phyloP scores from a whole-genome alignment of 2,797 vertebrate species.

The Thalassophryne amazonica region DNA sequence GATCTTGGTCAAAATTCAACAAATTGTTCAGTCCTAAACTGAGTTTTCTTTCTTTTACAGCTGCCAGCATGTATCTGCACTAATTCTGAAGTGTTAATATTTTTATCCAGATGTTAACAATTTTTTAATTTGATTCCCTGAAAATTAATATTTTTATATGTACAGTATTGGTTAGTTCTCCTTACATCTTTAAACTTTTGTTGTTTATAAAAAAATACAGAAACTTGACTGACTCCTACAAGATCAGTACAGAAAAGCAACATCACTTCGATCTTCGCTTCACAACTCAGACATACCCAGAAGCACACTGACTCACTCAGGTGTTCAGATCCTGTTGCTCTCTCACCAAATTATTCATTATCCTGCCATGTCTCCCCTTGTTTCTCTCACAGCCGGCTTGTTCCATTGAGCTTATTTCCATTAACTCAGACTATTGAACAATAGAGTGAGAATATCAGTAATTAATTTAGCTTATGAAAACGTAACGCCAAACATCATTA shows the following conservation, averaged over 20 bases:
- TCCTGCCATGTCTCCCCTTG: conserved; percentile 67
- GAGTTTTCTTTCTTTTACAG: too few species aligned
- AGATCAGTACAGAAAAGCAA: conserved; percentile 4
- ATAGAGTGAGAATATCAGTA: conserved; percentile 53
- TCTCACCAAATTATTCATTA: conserved; percentile 73
- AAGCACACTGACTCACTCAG: conserved; percentile 37
- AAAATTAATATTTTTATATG: too few species aligned
- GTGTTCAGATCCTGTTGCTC: conserved; percentile 71
- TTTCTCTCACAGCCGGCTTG: conserved; percentile 68
- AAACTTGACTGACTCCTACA: conserved; percentile 14
- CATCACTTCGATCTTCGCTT: neutral
- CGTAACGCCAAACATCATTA: conserved; percentile 28
- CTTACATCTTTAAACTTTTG: neutral
- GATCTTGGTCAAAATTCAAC: too few species aligned
- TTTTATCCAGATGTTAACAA: too few species aligned
- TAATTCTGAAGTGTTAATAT: too few species aligned
- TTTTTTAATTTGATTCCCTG: neutral
- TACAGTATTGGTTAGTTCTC: neutral
- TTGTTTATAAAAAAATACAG: conserved; percentile 6
- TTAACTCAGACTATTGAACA: conserved; percentile 65
- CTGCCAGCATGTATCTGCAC: too few species aligned
- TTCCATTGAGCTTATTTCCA: conserved; percentile 72
- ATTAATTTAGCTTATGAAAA: conserved; percentile 45
- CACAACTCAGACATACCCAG: conserved; percentile 8
- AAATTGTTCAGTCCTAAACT: too few species aligned